Conservation (phyloP, 1,140 invertebrate species). For the Drosophila paulistorum region DNA sequence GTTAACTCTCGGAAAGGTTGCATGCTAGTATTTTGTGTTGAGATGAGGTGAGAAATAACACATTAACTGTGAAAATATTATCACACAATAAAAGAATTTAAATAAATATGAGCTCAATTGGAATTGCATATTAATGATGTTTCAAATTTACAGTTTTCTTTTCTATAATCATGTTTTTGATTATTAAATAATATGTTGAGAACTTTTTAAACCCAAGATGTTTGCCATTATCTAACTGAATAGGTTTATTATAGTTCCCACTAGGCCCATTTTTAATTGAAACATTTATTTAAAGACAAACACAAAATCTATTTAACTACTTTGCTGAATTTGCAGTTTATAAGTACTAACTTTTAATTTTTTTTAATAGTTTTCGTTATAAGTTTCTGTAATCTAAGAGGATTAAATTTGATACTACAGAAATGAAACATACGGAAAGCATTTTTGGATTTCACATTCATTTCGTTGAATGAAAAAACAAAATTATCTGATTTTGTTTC, state of each 20-base stretch:
- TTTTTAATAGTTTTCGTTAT: no score
- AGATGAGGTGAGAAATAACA: conserved; percentile 7
- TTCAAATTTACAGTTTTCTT: not conserved
- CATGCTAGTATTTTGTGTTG: not conserved
- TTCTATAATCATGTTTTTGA: not conserved
- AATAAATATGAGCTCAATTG: conserved; percentile 3
- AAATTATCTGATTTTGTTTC: no score
- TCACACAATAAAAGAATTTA: conserved; percentile 4
- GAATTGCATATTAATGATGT: not conserved
- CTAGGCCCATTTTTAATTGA: no score
- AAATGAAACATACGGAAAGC: not conserved
- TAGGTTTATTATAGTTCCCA: no score
- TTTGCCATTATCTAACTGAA: no score
- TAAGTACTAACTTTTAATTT: no score
- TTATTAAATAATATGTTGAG: not conserved
- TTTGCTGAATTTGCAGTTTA: no score
- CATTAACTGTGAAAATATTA: conserved; percentile 13
- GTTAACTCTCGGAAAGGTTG: not conserved
- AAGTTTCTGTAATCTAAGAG: no score
- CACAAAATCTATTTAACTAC: no score
- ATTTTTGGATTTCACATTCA: not conserved
- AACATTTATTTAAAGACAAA: no score
- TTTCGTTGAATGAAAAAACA: no score
- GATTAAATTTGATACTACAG: not conserved
- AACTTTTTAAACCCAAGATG: no score